These are phyloP conservation scores for Phortica magna DNA, from an alignment of 2,888 invertebrate genomes.

Conservation along the genomic window DNA sequence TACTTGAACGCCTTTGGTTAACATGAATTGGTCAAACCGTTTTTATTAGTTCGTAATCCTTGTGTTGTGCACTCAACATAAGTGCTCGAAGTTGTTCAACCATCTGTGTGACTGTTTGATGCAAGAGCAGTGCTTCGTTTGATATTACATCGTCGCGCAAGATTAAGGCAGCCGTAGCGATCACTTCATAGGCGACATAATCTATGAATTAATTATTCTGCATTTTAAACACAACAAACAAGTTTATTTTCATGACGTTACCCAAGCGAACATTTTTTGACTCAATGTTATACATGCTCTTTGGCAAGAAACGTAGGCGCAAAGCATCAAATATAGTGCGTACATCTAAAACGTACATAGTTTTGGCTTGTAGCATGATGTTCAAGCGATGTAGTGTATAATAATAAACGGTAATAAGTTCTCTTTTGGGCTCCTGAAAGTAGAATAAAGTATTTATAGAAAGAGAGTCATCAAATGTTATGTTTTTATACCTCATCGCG, in stretches of 20 bases:
- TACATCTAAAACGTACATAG: background rate
- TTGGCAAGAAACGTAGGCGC: background rate
- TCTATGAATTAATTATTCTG: background rate
- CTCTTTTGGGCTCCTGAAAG: background rate
- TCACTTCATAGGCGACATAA: background rate
- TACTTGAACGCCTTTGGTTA: too few species aligned
- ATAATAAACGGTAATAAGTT: background rate
- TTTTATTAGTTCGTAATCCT: constrained; percentile 1
- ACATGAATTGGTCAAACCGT: background rate
- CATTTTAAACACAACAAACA: background rate
- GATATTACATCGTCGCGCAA: background rate
- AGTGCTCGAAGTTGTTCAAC: background rate
- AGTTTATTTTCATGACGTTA: background rate
- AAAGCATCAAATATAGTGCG: background rate
- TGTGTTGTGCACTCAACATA: background rate
- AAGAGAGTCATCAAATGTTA: too few species aligned
- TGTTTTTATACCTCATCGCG: background rate
- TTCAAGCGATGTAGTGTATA: background rate
- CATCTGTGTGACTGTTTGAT: background rate
- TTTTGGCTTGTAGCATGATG: background rate
- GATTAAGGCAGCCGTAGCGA: background rate
- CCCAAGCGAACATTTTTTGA: background rate
- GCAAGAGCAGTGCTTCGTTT: background rate
- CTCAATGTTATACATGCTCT: background rate
- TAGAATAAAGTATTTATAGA: background rate